These are phyloP conservation scores for Rhinichthys klamathensis DNA, from an alignment of 2,113 vertebrate genomes.

Conservation along the genomic window DNA sequence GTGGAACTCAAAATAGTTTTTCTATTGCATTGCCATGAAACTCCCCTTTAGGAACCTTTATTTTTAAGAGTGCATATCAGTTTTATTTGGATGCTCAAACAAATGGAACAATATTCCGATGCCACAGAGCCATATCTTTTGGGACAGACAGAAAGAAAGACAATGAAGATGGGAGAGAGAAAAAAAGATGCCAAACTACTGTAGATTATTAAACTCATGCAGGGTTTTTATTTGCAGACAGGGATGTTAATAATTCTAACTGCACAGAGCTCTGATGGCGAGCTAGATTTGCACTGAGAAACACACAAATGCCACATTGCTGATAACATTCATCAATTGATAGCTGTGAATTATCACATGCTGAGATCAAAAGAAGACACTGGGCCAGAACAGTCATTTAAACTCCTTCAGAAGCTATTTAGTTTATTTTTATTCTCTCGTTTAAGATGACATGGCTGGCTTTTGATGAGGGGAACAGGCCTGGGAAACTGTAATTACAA, in stretches of 20 bases:
- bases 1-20: no score
- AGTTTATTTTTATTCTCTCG: neutral
- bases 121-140: no score
- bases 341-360: constrained; percentile 36
- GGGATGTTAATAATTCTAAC: neutral
- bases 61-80: no score
- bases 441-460: neutral
- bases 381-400: constrained; percentile 20
- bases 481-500: constrained; percentile 6
- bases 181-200: neutral
- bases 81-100: no score
- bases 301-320: constrained; percentile 31
- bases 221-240: neutral
- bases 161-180: neutral
- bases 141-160: neutral
- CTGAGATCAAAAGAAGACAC: constrained; percentile 32
- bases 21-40: no score
- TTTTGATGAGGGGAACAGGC: constrained; percentile 27
- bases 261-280: neutral
- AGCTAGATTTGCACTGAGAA: neutral
- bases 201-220: constrained; percentile 1
- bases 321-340: constrained; percentile 51
- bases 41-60: no score
- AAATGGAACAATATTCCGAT: no score
- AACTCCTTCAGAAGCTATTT: constrained; percentile 3